Base-by-base conservation (phyloP, 1,140 invertebrate genomes). In the Pogonus chalceus region DNA sequence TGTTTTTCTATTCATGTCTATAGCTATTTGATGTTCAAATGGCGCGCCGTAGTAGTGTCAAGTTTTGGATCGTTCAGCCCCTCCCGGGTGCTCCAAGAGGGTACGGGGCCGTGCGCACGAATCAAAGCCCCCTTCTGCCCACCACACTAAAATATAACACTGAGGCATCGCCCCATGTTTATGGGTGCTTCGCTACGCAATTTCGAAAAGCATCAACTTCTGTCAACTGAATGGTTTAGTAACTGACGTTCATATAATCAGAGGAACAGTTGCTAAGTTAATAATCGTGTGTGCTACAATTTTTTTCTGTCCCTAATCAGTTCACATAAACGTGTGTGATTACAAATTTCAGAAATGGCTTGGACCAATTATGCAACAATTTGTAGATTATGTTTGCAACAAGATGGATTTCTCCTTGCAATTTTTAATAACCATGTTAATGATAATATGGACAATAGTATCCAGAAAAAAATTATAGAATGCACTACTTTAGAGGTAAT, bases 321-420 rank as follows among this genome's bases (percentile, higher is more conserved):
- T n/a, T n/a, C n/a, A n/a, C n/a, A 43, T 43, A 43, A 43, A 43
- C 9, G 37, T 4, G 37, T 43, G 37, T 43, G 37, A 43, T 43
- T 12, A 16, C 37, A 18, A 18, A 43, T 18, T 12, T 16, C 7
- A 31, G 26, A 43, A 43, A 43, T 43, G n/a, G 53, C 51, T 37
- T 69, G 67, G 67, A 54, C 59, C 43, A 66, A 62, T 64, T 70
- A 68, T 56, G 65, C 67, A 62, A 69, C 72, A 37, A 71, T 79
- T 37, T 80, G 79, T 65, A 68, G 79, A 47, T 63, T 80, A 51
- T 80, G 79, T 58, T 63, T 80, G 57, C 69, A 71, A 57, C 75
- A 73, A 62, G 77, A 76, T 65, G 72, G 73, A 20, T 69, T 77
- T 51, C 74, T 75, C 62, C 62, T 75, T 50, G 76, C 76, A 37